phyloP scores from a whole-genome alignment of 37 sponge, comb jelly and placozoan genomes.

The Oopsacas minuta region DNA sequence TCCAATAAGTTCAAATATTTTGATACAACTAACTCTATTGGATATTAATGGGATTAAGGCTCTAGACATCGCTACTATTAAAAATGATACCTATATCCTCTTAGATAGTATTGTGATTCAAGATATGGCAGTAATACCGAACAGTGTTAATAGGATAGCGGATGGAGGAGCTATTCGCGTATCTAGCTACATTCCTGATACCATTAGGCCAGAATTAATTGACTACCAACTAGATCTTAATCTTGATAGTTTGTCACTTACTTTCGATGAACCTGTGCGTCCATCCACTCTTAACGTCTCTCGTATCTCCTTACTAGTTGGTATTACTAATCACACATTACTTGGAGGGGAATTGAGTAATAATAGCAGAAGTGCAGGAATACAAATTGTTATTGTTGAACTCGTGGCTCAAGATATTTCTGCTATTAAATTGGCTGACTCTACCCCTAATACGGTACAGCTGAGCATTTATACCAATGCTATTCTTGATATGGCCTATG shows the following conservation, averaged over 20 bases:
- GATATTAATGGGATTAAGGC: slow-evolving; percentile 65
- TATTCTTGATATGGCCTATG: not conserved
- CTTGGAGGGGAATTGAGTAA: slow-evolving; percentile 17
- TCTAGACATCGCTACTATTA: slow-evolving; percentile 42
- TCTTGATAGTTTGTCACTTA: slow-evolving; percentile 40
- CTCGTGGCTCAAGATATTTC: slow-evolving; percentile 30
- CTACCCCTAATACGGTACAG: not conserved
- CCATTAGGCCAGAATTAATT: slow-evolving; percentile 32
- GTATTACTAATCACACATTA: not conserved
- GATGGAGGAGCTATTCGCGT: slow-evolving; percentile 36
- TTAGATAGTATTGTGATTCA: not conserved
- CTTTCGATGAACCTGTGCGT: slow-evolving; percentile 70
- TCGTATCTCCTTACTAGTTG: slow-evolving; percentile 31
- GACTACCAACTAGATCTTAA: slow-evolving; percentile 50
- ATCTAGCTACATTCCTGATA: slow-evolving; percentile 39
- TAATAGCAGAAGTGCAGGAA: not conserved
- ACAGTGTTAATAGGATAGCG: not conserved
- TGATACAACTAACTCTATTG: slow-evolving; percentile 29
- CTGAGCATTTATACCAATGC: not conserved
- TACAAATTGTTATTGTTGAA: slow-evolving; percentile 19
- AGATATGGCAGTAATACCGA: slow-evolving; percentile 23
- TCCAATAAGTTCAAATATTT: slow-evolving; percentile 36
- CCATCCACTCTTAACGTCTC: slow-evolving; percentile 37
- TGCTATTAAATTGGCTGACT: slow-evolving; percentile 2
- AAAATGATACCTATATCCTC: slow-evolving; percentile 15